A percentile compares a stretch with the other conserved stretches of the same genome.
Evolutionary conservation across 1,140 invertebrate genomes (phyloP).

Genomic region (Vollenhovia emeryi): DNA sequence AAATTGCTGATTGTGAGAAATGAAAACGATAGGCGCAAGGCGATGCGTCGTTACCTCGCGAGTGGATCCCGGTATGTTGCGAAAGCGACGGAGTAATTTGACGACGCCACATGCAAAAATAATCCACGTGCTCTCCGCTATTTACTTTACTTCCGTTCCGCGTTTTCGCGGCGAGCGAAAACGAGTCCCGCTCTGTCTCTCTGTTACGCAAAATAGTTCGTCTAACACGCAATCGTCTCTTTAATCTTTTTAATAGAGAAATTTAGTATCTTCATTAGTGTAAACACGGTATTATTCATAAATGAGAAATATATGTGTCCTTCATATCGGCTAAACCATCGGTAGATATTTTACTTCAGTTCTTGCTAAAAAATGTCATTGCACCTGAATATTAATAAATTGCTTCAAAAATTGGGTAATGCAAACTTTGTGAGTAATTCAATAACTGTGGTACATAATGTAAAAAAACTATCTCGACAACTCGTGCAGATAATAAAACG

Average conservation of each 20-base stretch:
- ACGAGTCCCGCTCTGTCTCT: neutral
- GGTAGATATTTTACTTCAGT: neutral
- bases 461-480: neutral
- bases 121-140: neutral
- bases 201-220: neutral
- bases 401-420: neutral
- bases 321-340: neutral
- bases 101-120: slow-evolving; percentile 51
- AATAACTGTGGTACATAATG: neutral
- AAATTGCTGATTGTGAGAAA: slow-evolving; percentile 47
- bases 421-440: neutral
- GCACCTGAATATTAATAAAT: neutral
- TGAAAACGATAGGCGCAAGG: slow-evolving; percentile 39
- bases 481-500: neutral
- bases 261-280: neutral
- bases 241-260: neutral
- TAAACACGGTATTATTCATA: neutral
- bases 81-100: slow-evolving; percentile 58
- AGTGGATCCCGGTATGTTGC: slow-evolving; percentile 28
- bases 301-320: neutral
- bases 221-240: neutral
- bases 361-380: neutral
- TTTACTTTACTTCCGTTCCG: neutral
- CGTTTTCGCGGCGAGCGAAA: neutral
- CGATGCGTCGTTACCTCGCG: slow-evolving; percentile 2